phyloP scores from a whole-genome alignment of 1,140 invertebrate genomes.

The Thaumatotibia leucotreta region DNA sequence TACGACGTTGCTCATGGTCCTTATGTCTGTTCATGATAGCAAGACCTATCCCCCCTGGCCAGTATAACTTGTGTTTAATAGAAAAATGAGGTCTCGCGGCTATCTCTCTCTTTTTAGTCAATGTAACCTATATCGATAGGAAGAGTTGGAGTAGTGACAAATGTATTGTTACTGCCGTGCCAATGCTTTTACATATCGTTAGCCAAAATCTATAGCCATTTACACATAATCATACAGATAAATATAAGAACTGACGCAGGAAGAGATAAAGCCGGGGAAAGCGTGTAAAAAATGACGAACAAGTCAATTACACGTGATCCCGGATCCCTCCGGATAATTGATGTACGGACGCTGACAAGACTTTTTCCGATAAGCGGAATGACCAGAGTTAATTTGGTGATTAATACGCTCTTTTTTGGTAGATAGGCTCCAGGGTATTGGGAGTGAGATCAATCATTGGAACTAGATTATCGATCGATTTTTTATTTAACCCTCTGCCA shows the following conservation, averaged over 20 bases:
- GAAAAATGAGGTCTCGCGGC: too few relatives aligned
- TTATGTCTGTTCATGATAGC: too few relatives aligned
- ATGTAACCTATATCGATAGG: too few relatives aligned
- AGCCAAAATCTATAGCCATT: too few relatives aligned
- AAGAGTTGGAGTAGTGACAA: too few relatives aligned
- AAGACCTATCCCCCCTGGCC: too few relatives aligned
- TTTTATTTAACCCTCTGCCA: too few relatives aligned
- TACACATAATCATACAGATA: not conserved
- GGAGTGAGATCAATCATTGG: constrained; percentile 5
- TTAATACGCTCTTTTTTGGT: constrained; percentile 35
- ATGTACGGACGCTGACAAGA: constrained; percentile 54
- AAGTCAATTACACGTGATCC: constrained; percentile 56
- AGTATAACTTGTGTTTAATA: too few relatives aligned
- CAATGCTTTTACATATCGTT: too few relatives aligned
- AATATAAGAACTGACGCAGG: not conserved
- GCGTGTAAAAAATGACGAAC: constrained; percentile 42
- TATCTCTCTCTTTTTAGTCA: too few relatives aligned
- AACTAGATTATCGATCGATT: not conserved
- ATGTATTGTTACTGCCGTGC: too few relatives aligned
- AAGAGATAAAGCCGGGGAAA: constrained; percentile 1
- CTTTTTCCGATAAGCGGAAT: constrained; percentile 53
- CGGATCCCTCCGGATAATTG: constrained; percentile 51
- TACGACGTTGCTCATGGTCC: too few relatives aligned
- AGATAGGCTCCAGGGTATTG: not conserved
- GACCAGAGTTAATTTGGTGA: constrained; percentile 47